Evolutionary conservation across 1,140 invertebrate species (phyloP), one percentile per base, ranked within the genome.

Genomic region (Berghia stephanieae): DNA sequence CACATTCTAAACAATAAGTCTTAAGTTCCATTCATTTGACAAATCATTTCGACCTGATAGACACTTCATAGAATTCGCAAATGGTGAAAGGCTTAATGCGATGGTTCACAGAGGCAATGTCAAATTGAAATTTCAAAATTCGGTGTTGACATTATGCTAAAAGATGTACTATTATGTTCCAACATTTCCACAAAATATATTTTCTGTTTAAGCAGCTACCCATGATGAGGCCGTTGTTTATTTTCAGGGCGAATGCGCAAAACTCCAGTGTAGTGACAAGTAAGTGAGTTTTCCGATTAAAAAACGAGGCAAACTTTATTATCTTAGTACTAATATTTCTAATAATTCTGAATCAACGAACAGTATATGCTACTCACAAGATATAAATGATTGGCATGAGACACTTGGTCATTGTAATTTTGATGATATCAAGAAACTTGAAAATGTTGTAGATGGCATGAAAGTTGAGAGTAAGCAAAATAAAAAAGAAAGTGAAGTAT

Each of bases 1-100:
- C 5, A 67, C 27, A 67, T 67, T 31, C 4, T 67, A 10, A 67
- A 67, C 21, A 38, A 67, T 31, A 10, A 27, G 21, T 4, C n/a
- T 63, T 27, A 31, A n/a, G 63, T 67, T 67, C 2, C 21, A 18
- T 5, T 38, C 10, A 6, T 67, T 67, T 67, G n/a, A 36, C 3
- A 31, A 5, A 21, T n/a, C 4, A 38, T 67, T 67, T 31, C 21
- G 34, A 36, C n/a, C 63, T 27, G 5, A 67, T n/a, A 67, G 40
- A 67, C 63, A 67, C 40, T 67, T 27, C 5, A 67, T 67, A 10
- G 63, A 67, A 67, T 34, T 67, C 10, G 27, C 63, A n/a, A 67
- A 49, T 49, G 46, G 46, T n/a, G n/a, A 13, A n/a, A 49, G 46
- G n/a, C 13, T 13, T 24, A 67, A 67, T 31, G 27, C 40, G n/a